These are phyloP conservation scores for Polyergus mexicanus DNA, from an alignment of 1,140 invertebrate species.

Conservation along the genomic window DNA sequence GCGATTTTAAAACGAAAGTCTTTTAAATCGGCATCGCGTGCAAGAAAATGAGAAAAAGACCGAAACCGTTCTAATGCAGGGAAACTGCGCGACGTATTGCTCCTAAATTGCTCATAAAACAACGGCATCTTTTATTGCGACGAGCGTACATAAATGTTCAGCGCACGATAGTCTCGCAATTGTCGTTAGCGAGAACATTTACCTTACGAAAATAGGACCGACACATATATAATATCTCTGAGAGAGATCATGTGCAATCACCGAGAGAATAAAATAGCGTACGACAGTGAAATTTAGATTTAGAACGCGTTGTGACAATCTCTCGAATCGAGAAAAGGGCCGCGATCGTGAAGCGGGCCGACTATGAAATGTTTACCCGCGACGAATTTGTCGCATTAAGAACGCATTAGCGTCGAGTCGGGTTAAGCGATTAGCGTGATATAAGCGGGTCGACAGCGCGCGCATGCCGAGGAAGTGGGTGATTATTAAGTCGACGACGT, in stretches of 20 bases:
- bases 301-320: slow-evolving; percentile 19
- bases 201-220: neutral
- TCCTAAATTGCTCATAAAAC: slow-evolving; percentile 52
- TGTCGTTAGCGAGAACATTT: slow-evolving; percentile 27
- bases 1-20: slow-evolving; percentile 12
- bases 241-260: neutral
- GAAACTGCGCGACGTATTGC: slow-evolving; percentile 13
- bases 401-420: slow-evolving; percentile 82
- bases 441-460: slow-evolving; percentile 60
- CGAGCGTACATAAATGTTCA: slow-evolving; percentile 1
- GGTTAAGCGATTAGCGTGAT: slow-evolving; percentile 81
- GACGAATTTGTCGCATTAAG: slow-evolving; percentile 81
- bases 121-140: slow-evolving; percentile 36
- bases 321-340: neutral
- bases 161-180: slow-evolving; percentile 34
- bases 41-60: slow-evolving; percentile 20
- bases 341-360: neutral
- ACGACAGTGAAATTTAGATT: neutral
- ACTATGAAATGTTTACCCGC: slow-evolving; percentile 68
- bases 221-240: neutral
- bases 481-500: slow-evolving; percentile 16
- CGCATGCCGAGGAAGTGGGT: slow-evolving; percentile 3
- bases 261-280: slow-evolving; percentile 15
- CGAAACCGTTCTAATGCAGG: slow-evolving; percentile 32
- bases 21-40: slow-evolving; percentile 38